These are phyloP conservation scores for Ornithoptera alexandrae DNA, from an alignment of 2,888 invertebrate genomes.

Conservation along the genomic window DNA sequence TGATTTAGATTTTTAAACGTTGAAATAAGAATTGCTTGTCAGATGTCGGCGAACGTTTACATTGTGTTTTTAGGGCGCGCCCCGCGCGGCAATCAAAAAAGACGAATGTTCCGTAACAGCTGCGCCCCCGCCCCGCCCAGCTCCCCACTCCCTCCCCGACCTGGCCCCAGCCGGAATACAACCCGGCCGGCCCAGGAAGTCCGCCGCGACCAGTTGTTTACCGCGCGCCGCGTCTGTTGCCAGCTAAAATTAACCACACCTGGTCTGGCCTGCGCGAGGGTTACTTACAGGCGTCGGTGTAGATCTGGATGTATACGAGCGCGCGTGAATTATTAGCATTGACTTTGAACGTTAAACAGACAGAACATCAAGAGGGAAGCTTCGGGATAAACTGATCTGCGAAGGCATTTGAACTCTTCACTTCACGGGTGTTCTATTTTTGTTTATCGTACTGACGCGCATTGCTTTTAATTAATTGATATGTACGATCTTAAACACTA, in stretches of 20 bases:
- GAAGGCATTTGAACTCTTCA: neutral
- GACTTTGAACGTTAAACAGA: constrained; percentile 1
- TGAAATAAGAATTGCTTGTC: too few relatives aligned
- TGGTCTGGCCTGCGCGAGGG: constrained; percentile 27
- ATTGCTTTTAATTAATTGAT: too few relatives aligned
- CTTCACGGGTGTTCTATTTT: too few relatives aligned
- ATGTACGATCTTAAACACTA: too few relatives aligned
- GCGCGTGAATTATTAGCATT: neutral
- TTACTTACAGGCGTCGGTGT: constrained; percentile 32
- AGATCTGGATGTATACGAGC: neutral
- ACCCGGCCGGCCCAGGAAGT: constrained; percentile 40
- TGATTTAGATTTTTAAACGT: too few relatives aligned
- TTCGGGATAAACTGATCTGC: neutral
- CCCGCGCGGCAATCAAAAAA: constrained; percentile 21
- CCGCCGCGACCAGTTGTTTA: constrained; percentile 42
- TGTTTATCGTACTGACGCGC: too few relatives aligned
- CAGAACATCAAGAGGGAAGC: neutral
- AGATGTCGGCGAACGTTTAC: too few relatives aligned
- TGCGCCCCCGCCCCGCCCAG: too few relatives aligned
- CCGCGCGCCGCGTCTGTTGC: constrained; percentile 31
- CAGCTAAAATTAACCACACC: constrained; percentile 38
- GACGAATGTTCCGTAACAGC: constrained; percentile 16
- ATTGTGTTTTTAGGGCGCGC: neutral
- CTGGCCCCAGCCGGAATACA: constrained; percentile 5
- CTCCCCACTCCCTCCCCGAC: too few relatives aligned